Base-by-base conservation (phyloP, 2,113 vertebrate species). In the Pterocles burchelli region DNA sequence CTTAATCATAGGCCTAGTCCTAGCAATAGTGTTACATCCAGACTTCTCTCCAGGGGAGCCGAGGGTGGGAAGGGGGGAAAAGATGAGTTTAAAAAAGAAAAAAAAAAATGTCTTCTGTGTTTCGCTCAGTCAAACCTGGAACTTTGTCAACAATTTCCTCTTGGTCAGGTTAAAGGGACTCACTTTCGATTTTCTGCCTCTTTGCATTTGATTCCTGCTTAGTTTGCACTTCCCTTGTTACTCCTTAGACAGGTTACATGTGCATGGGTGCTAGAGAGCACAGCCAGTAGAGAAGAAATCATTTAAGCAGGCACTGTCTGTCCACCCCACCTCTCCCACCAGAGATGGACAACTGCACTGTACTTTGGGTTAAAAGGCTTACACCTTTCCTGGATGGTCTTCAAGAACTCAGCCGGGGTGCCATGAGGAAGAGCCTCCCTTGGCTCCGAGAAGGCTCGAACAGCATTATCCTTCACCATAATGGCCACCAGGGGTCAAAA, bases 1-100 rank as follows among this genome's bases (percentile, higher is more conserved):
- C 88, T 75, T 58, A 95, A 96, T 95, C 94, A 88, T 28, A 55
- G 88, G 62, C 73, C 76, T 96, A 93, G 96, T 95, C 92, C 86
- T 65, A 88, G 84, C 95, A 93, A 66, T 77, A 87, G 81, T 87
- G 96, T 92, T 95, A 94, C 93, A 96, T 89, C 87, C 93, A 96
- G 86, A 92, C 95, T 95, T 94, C 90, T 96, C 93, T 95, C 93
- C 90, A 78, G 96, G 93, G 92, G 86, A 96, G 83, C 63, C 57
- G 52, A 87, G 92, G 70, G 83, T 1, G 0, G 88, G 83, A 74
- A 70, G 45, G 10, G 66, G 61, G 62, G 61, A 85, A n/a, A 90
- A 93, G 93, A 93, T 67, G 87, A 95, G 85, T 41, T 73, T 92
- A 33, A 36, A 18, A 29, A 15, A 13, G 19, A 26, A 14, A 29